Evolutionary conservation across 2,888 invertebrate species (phyloP).

Genomic region (Ophion obscuratus): DNA sequence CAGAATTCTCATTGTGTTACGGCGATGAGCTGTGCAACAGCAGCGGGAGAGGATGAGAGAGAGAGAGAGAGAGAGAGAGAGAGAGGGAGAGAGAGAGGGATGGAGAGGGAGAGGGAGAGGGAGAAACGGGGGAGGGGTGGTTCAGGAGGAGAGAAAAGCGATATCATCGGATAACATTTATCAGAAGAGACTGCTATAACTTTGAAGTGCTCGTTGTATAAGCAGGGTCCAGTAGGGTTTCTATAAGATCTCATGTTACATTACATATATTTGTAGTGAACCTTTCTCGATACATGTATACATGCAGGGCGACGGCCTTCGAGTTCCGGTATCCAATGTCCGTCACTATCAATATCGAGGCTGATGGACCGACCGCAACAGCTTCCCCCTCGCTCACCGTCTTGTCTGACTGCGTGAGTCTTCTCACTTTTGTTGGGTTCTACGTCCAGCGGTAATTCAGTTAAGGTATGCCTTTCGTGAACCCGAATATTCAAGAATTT

Average conservation of each 20-base stretch:
- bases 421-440: slow-evolving; percentile 40
- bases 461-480: slow-evolving; percentile 13
- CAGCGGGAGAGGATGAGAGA: too few species aligned
- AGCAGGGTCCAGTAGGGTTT: slow-evolving; percentile 1
- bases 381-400: slow-evolving; percentile 25
- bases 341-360: slow-evolving; percentile 61
- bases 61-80: neutral
- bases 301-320: slow-evolving; percentile 4
- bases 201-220: slow-evolving; percentile 31
- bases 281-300: neutral
- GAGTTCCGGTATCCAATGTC: slow-evolving; percentile 50
- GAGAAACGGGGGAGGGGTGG: neutral
- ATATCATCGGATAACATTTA: neutral
- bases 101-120: slow-evolving; percentile 8
- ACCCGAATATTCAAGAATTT: neutral
- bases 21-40: slow-evolving; percentile 11
- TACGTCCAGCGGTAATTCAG: slow-evolving; percentile 40
- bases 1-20: slow-evolving; percentile 25
- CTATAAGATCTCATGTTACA: slow-evolving; percentile 12
- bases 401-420: slow-evolving; percentile 17
- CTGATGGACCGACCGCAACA: slow-evolving; percentile 40
- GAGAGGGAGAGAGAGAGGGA: slow-evolving; percentile 19
- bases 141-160: too few species aligned
- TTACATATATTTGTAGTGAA: neutral
- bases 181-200: slow-evolving; percentile 23